A percentile compares a stretch with the other conserved stretches of the same genome.
These are phyloP conservation scores for Campylomormyrus tamandua DNA, from an alignment of 2,113 vertebrate genomes.

Conservation along the genomic window DNA sequence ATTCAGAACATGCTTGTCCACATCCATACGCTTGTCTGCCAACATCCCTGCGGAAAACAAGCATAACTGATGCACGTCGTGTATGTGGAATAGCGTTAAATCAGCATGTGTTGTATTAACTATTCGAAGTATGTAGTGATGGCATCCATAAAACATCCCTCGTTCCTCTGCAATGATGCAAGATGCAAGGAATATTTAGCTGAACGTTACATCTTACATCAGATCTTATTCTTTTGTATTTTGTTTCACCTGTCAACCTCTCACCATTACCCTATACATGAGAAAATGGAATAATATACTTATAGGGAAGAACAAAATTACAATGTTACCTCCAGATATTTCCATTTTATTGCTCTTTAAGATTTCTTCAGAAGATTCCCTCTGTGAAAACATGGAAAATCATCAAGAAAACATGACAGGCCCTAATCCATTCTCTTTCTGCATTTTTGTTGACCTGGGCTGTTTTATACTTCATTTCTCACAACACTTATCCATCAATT, in stretches of 20 bases:
- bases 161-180: not conserved
- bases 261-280: not conserved
- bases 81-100: not conserved
- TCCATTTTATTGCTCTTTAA: conserved; percentile 87
- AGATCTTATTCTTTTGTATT: not conserved
- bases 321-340: conserved; percentile 67
- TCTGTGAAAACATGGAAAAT: conserved; percentile 58
- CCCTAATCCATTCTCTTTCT: not conserved
- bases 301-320: not conserved
- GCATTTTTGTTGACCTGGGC: not conserved
- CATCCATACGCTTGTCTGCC: conserved; percentile 84
- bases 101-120: not conserved
- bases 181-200: not conserved
- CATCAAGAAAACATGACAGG: not conserved
- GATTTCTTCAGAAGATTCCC: conserved; percentile 88
- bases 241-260: not conserved
- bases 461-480: not conserved
- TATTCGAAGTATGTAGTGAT: not conserved
- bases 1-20: conserved; percentile 72
- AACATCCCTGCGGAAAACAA: conserved; percentile 62
- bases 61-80: not conserved
- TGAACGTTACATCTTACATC: not conserved
- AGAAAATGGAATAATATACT: not conserved
- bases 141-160: not conserved
- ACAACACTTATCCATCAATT: not conserved